phyloP scores from a whole-genome alignment of 2,113 vertebrate genomes.

The Panthera leo region DNA sequence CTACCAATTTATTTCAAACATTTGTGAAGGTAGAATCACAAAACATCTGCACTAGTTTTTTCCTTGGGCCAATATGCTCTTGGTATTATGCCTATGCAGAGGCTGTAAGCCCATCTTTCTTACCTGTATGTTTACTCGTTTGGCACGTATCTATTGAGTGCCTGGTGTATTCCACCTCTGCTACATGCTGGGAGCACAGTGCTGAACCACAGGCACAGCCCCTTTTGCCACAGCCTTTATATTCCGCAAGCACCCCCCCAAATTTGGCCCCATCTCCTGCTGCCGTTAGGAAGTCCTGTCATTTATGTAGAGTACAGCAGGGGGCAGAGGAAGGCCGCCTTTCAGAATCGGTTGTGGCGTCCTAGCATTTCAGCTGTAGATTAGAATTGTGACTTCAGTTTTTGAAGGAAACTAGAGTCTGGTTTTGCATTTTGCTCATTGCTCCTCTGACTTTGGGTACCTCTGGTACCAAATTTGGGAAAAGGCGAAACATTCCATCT shows the following conservation, averaged over 20 bases:
- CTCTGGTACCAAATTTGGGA: not conserved
- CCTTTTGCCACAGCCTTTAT: not conserved
- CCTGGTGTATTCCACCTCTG: not conserved
- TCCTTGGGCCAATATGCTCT: not conserved
- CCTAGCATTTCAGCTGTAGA: not conserved
- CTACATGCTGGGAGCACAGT: not conserved
- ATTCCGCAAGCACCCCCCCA: not conserved
- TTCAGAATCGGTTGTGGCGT: not conserved
- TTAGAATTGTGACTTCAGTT: not conserved
- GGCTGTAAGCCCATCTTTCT: not conserved
- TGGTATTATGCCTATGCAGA: not conserved
- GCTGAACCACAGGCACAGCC: not conserved
- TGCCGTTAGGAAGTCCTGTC: not conserved
- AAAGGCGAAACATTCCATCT: not conserved
- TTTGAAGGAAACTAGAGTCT: slow-evolving; percentile 33
- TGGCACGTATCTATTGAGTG: not conserved
- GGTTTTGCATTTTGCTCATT: not conserved
- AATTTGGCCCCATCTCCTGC: not conserved
- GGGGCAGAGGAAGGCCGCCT: slow-evolving; percentile 63
- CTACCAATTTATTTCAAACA: not conserved
- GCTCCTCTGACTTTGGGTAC: not conserved
- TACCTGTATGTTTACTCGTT: not conserved
- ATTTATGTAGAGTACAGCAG: slow-evolving; percentile 60
- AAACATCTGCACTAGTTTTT: not conserved
- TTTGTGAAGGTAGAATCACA: not conserved